These are phyloP conservation scores for Doryteuthis pealeii DNA, from an alignment of 1,140 invertebrate species.

Conservation along the genomic window DNA sequence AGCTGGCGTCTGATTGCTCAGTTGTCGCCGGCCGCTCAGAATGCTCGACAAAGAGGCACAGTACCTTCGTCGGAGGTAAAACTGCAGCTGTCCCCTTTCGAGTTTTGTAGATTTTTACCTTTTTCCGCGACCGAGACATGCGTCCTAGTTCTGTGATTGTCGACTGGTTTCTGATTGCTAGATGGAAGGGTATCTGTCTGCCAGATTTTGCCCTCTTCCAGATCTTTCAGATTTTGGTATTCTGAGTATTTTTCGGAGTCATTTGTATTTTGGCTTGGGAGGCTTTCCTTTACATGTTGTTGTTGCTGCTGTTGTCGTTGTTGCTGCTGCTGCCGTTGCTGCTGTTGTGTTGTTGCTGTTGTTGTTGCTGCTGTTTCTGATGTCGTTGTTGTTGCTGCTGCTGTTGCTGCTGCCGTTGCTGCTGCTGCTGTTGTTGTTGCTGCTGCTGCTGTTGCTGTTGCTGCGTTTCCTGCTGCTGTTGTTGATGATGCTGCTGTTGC, in stretches of 20 bases:
- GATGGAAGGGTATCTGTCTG: background rate
- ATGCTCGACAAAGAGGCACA: background rate
- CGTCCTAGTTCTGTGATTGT: background rate
- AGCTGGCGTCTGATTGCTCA: conserved; percentile 6
- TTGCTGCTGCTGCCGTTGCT: no score
- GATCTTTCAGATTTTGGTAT: background rate
- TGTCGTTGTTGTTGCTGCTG: no score
- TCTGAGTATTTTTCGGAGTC: background rate
- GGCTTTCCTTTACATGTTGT: no score
- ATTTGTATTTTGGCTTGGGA: background rate
- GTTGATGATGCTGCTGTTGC: no score
- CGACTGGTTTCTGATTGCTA: background rate
- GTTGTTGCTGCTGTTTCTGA: no score
- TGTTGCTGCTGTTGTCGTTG: no score
- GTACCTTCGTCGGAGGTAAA: conserved; percentile 9
- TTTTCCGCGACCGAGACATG: background rate
- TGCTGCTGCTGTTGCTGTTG: no score
- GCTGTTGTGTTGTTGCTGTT: no score
- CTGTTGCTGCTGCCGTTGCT: no score
- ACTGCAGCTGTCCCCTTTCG: background rate
- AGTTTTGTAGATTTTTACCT: background rate
- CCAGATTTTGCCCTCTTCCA: background rate
- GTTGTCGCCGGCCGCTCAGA: background rate
- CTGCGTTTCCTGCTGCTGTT: no score
- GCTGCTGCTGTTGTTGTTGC: no score